Percentiles rank a stretch among this genome's conserved stretches.
Conservation (phyloP, 2,113 vertebrate species). For the Barnardius zonarius region DNA sequence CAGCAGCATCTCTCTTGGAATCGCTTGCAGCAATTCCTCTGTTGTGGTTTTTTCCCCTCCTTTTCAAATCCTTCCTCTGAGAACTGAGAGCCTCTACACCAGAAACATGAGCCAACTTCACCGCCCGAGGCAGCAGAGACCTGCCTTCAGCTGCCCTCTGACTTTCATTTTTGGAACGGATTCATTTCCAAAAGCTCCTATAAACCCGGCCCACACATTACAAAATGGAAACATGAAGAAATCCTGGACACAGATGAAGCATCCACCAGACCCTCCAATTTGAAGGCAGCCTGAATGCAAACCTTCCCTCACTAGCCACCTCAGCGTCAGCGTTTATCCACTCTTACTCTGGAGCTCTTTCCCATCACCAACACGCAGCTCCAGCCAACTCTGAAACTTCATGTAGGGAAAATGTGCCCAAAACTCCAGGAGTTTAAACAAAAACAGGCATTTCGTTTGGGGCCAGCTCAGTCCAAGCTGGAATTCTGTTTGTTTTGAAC, state of each 20-base stretch:
- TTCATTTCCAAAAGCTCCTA: background rate
- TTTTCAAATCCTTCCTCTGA: background rate
- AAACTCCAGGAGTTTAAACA: background rate
- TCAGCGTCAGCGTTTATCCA: background rate
- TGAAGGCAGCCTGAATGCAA: background rate
- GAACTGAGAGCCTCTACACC: background rate
- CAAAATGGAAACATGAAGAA: background rate
- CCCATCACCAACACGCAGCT: background rate
- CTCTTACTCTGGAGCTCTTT: background rate
- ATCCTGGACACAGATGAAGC: background rate
- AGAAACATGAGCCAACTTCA: background rate
- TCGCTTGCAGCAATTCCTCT: background rate
- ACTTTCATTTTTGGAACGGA: background rate
- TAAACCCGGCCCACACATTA: background rate
- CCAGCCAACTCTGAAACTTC: background rate
- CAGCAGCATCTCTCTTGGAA: background rate
- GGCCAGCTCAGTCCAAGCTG: conserved; percentile 6
- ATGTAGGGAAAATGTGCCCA: background rate
- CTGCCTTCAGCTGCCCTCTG: conserved; percentile 2
- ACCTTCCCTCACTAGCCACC: background rate
- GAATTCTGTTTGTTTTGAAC: conserved; percentile 43
- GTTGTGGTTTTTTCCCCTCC: background rate
- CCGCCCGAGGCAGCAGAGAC: background rate
- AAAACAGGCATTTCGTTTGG: background rate
- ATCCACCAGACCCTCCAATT: background rate